phyloP scores from a whole-genome alignment of 2,888 invertebrate species.

The Oxyscelio sp. region DNA sequence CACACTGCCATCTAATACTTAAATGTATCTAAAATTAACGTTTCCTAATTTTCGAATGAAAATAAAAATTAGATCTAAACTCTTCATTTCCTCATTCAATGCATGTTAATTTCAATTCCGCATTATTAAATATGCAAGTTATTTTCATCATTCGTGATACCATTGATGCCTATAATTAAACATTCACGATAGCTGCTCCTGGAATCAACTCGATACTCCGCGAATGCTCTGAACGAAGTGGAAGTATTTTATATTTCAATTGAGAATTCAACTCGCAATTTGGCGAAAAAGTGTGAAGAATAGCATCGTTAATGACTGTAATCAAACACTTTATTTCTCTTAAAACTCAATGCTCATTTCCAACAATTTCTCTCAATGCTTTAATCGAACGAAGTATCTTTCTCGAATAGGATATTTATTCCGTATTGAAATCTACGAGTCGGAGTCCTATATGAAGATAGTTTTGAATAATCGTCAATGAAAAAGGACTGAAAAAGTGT shows the following conservation, averaged over 20 bases:
- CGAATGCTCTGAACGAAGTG: no score
- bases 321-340: conserved; percentile 42
- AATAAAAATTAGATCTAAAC: no score
- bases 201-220: no score
- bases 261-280: neutral
- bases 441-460: neutral
- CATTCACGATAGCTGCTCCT: conserved; percentile 5
- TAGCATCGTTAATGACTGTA: conserved; percentile 28
- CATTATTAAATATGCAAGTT: conserved; percentile 27
- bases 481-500: neutral
- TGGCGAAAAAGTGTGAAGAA: conserved; percentile 23
- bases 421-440: neutral
- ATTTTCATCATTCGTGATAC: conserved; percentile 7
- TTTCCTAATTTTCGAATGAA: no score
- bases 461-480: neutral
- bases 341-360: conserved; percentile 16
- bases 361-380: conserved; percentile 15
- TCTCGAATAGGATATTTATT: neutral
- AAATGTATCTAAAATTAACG: no score
- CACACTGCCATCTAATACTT: no score
- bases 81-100: conserved; percentile 1
- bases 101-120: conserved; percentile 1
- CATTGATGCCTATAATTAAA: conserved; percentile 7
- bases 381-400: conserved; percentile 16
- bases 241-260: no score